phyloP scores from a whole-genome alignment of 2,888 invertebrate species.

The Polylopha cassiicola region DNA sequence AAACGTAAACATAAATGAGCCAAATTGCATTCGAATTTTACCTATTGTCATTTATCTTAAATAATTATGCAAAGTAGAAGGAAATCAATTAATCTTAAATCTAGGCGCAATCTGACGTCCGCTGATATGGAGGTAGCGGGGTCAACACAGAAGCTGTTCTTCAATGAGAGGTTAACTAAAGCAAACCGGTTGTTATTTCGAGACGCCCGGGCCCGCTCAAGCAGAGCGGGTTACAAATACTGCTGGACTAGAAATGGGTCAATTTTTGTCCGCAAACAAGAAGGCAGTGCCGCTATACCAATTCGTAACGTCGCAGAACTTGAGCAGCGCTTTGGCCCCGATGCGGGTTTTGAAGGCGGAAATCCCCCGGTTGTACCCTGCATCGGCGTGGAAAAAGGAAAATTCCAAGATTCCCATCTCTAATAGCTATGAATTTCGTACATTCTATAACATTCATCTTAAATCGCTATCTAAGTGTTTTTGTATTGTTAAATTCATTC shows the following conservation, averaged over 20 bases:
- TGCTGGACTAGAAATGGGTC: no score
- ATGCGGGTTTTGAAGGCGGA: neutral
- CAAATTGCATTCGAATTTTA: no score
- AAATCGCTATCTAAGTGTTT: neutral
- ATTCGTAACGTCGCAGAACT: no score
- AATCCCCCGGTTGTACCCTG: no score
- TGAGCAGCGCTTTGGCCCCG: neutral
- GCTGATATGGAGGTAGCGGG: neutral
- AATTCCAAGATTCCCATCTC: neutral
- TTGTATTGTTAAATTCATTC: neutral
- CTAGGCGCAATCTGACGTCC: neutral
- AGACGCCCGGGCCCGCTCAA: no score
- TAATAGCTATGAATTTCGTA: neutral
- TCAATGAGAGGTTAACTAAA: neutral
- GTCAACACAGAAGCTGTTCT: neutral
- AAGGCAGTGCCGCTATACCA: no score
- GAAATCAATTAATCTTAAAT: no score
- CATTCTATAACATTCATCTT: neutral
- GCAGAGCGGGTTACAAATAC: no score
- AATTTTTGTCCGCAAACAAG: no score
- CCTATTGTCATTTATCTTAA: no score
- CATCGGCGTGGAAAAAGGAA: neutral
- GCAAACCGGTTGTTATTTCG: neutral
- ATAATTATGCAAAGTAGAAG: no score
- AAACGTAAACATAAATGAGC: no score